These are phyloP conservation scores for Labia minor DNA, from an alignment of 2,888 invertebrate species.

Conservation along the genomic window DNA sequence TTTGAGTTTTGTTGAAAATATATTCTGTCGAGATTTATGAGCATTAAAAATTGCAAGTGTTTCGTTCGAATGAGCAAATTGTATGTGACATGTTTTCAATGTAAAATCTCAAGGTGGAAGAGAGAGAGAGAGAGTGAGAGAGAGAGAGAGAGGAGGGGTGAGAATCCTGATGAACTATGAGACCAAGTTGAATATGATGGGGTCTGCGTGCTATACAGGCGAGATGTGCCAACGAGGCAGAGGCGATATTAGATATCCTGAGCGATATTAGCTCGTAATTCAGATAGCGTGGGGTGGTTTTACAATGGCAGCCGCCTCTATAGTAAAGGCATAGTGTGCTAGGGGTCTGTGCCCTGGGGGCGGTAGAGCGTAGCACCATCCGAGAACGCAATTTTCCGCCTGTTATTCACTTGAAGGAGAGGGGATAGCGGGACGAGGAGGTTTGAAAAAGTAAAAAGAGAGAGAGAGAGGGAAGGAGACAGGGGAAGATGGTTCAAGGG, in stretches of 20 bases:
- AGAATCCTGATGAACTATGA: not conserved
- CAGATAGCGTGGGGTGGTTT: slow-evolving; percentile 5
- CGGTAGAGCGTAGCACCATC: not conserved
- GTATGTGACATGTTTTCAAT: slow-evolving; percentile 8
- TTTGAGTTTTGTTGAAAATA: too few species aligned
- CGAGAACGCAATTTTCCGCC: slow-evolving; percentile 5
- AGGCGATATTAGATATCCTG: slow-evolving; percentile 7
- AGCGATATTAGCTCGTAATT: slow-evolving; percentile 8
- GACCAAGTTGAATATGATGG: not conserved
- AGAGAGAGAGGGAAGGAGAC: too few species aligned
- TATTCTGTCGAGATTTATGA: too few species aligned
- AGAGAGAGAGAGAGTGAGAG: not conserved
- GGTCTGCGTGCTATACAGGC: not conserved
- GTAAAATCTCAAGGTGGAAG: too few species aligned
- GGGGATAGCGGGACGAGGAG: too few species aligned
- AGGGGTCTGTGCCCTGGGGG: not conserved
- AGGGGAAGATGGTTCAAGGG: too few species aligned
- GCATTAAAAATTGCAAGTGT: too few species aligned
- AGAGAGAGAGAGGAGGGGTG: not conserved
- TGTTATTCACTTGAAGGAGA: slow-evolving; percentile 3
- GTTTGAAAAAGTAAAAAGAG: too few species aligned
- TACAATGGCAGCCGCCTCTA: not conserved
- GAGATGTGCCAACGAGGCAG: not conserved
- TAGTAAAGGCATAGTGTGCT: too few species aligned
- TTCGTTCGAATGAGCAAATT: not conserved